Conservation (phyloP, 2,113 vertebrate genomes). For the Cheirogaleus medius region DNA sequence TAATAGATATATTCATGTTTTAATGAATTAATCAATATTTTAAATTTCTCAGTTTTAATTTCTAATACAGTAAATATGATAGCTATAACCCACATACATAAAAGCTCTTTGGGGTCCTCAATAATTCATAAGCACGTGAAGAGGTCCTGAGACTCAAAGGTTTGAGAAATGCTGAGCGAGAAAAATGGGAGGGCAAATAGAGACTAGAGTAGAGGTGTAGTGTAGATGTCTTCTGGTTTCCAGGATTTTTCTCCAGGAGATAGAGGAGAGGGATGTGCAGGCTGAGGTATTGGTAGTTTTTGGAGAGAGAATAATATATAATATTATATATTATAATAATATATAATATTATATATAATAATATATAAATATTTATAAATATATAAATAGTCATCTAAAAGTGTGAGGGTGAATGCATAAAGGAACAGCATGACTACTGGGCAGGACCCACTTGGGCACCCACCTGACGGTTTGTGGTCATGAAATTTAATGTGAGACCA, state of each 20-base stretch:
- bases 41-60: neutral
- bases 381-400: neutral
- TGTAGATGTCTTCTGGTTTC: neutral
- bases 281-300: neutral
- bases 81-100: neutral
- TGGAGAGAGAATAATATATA: neutral
- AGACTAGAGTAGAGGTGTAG: neutral
- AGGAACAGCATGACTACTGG: neutral
- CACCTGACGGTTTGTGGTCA: neutral
- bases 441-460: neutral
- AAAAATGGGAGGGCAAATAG: neutral
- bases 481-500: neutral
- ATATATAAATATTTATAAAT: too few species aligned
- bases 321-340: too few species aligned
- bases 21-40: constrained; percentile 9
- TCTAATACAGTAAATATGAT: neutral
- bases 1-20: neutral
- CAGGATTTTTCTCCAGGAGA: neutral
- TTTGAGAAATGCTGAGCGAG: neutral
- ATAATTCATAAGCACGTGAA: neutral
- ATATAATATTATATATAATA: too few species aligned
- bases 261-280: neutral
- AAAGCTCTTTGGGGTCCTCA: neutral
- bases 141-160: neutral
- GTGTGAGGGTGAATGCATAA: neutral